Base-by-base conservation (phyloP, 2,888 invertebrate species). In the Brenthis ino region DNA sequence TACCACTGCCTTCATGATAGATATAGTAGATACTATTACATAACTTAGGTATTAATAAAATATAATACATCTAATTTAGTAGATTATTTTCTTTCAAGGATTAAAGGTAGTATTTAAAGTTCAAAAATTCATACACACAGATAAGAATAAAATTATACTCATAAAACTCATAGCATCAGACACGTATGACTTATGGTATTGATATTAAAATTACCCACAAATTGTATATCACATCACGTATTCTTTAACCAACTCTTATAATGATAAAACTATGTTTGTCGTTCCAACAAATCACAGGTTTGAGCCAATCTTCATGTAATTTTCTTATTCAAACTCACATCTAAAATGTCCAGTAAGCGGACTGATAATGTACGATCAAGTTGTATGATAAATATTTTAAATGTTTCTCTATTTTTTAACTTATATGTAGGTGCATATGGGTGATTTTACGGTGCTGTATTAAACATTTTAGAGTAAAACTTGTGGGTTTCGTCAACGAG, bases 241-340 rank as follows among this genome's bases (percentile, higher is more conserved):
- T 37, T 61, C 55, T 64, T 66, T 71, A 68, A 72, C 72, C 70
- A 72, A 72, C 72, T 70, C 67, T 56, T 63, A 65, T 71, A 72
- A 69, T 65, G 67, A 65, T 61, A 60, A 67, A 69, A 65, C 65
- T 56, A 57, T 66, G 60, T 64, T 57, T 71, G 68, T 68, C 71
- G 67, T 72, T 57, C 65, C 48, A 53, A 57, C 71, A 71, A 73
- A 73, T 74, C 68, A 74, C 70, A 67, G 68, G 68, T 53, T 65
- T 65, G 57, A 61, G 60, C 43, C 68, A 68, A 71, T 70, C 61
- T 68, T 70, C 63, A 58, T 63, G 68, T 71, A 70, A 86, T 87
- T 82, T 83, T 83, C 83, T 84, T 83, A 82, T 84, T 80, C 82
- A 83, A 85, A 85, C 84, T 82, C 74, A 76, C 79, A 68, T 68